Conservation (phyloP, 2,797 vertebrate species). For the Spinus olivaceus region DNA sequence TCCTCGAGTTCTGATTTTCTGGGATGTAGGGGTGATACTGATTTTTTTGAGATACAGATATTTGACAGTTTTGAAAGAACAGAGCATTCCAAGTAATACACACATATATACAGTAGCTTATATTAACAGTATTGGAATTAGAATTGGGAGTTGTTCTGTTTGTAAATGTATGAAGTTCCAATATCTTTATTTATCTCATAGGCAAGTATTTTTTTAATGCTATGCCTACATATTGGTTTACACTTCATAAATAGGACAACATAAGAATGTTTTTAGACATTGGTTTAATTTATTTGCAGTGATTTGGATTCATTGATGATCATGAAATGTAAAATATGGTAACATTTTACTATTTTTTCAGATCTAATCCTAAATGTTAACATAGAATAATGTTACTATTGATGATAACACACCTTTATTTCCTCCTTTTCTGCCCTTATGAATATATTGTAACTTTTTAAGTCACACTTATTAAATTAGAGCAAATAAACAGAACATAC, state of each 20-base stretch:
- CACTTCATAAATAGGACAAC: neutral
- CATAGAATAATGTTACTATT: neutral
- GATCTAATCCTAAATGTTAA: neutral
- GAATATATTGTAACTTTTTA: neutral
- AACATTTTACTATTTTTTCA: neutral
- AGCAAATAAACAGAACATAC: neutral
- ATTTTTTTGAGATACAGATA: neutral
- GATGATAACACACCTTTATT: neutral
- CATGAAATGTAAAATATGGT: slow-evolving; percentile 46
- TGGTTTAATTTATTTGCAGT: neutral
- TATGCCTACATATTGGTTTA: neutral
- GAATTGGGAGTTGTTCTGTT: neutral
- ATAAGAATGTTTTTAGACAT: neutral
- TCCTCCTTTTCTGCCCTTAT: neutral
- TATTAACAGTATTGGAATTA: neutral
- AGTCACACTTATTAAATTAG: neutral
- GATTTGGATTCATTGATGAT: neutral
- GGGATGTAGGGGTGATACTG: neutral
- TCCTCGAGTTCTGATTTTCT: neutral
- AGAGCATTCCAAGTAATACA: neutral
- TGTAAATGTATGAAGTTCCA: neutral
- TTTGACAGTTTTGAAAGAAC: neutral
- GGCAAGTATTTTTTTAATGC: neutral
- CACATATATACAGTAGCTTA: neutral
- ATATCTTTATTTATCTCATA: neutral